A percentile compares a stretch with the other conserved stretches of the same genome.
Conservation (phyloP, 2,113 vertebrate genomes). For the Oryzias melastigma region DNA sequence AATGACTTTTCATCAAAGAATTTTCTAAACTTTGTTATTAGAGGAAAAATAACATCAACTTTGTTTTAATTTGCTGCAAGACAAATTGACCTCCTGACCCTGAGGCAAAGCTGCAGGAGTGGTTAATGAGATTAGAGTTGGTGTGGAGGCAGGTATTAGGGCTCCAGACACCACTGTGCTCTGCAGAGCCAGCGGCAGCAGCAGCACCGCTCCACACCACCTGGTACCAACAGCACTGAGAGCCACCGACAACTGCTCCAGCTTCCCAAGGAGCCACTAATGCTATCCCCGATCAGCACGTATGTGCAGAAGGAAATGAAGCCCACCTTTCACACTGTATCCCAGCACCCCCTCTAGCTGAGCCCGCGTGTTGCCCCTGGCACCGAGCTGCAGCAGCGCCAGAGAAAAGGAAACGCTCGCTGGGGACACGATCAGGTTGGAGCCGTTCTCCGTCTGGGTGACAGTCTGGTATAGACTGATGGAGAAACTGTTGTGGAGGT, state of each 20-base stretch:
- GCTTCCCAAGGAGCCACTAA: constrained; percentile 5
- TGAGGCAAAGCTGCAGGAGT: constrained; percentile 45
- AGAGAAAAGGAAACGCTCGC: constrained; percentile 79
- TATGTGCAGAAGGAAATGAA: background rate
- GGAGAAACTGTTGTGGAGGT: constrained; percentile 80
- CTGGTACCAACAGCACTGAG: constrained; percentile 65
- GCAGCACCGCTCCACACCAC: constrained; percentile 56
- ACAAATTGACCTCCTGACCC: constrained; percentile 48
- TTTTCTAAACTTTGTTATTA: background rate
- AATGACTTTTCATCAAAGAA: too few relatives aligned
- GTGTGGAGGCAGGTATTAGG: constrained; percentile 67
- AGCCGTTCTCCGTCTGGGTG: constrained; percentile 66
- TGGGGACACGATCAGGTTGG: constrained; percentile 84
- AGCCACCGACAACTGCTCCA: constrained; percentile 21
- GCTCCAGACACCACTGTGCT: constrained; percentile 70
- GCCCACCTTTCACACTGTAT: constrained; percentile 82
- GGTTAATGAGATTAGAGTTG: constrained; percentile 72
- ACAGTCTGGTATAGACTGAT: constrained; percentile 77
- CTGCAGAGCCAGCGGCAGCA: constrained; percentile 41
- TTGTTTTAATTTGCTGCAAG: constrained; percentile 36
- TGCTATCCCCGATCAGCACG: constrained; percentile 1
- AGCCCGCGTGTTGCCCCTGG: constrained; percentile 78
- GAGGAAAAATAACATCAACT: constrained; percentile 8
- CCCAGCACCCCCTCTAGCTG: constrained; percentile 82
- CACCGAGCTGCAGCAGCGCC: constrained; percentile 86